Evolutionary conservation across 2,888 invertebrate species (phyloP).

Genomic region (Andrena flavipes): DNA sequence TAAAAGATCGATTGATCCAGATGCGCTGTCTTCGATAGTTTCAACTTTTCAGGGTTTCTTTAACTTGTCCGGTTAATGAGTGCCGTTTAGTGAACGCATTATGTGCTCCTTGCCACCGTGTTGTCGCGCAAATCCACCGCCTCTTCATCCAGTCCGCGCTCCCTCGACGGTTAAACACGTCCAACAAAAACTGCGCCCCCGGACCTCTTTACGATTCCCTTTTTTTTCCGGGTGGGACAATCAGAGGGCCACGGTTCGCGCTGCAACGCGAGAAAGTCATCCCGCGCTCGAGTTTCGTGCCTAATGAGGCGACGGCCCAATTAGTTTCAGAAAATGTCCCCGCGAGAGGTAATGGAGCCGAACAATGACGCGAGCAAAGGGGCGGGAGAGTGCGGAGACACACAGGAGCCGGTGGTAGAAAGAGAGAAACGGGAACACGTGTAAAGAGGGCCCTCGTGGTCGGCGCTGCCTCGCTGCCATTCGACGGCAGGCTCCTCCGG

Average conservation of each 20-base stretch:
- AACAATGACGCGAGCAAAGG: slow-evolving; percentile 44
- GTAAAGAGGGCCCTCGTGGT: slow-evolving; percentile 17
- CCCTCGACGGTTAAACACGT: neutral
- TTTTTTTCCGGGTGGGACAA: neutral
- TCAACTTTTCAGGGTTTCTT: neutral
- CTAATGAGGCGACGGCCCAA: slow-evolving; percentile 63
- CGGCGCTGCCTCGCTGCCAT: slow-evolving; percentile 18
- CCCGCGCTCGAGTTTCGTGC: slow-evolving; percentile 54
- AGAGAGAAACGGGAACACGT: slow-evolving; percentile 32
- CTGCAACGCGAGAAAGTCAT: slow-evolving; percentile 28
- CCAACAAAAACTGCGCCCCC: slow-evolving; percentile 8
- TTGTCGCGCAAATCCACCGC: neutral
- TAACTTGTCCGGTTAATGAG: neutral
- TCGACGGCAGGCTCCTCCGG: slow-evolving; percentile 44
- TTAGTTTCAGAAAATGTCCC: slow-evolving; percentile 58
- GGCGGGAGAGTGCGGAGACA: neutral
- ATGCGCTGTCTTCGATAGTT: too few species aligned
- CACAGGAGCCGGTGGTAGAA: neutral
- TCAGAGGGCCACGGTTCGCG: slow-evolving; percentile 1
- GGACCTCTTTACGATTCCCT: slow-evolving; percentile 22
- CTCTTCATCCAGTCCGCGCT: neutral
- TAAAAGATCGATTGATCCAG: too few species aligned
- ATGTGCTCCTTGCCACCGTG: neutral
- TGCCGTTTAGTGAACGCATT: neutral
- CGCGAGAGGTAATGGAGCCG: slow-evolving; percentile 39